Evolutionary conservation across 2,113 vertebrate genomes (phyloP).

Genomic region (Eudyptes chrysolophus): DNA sequence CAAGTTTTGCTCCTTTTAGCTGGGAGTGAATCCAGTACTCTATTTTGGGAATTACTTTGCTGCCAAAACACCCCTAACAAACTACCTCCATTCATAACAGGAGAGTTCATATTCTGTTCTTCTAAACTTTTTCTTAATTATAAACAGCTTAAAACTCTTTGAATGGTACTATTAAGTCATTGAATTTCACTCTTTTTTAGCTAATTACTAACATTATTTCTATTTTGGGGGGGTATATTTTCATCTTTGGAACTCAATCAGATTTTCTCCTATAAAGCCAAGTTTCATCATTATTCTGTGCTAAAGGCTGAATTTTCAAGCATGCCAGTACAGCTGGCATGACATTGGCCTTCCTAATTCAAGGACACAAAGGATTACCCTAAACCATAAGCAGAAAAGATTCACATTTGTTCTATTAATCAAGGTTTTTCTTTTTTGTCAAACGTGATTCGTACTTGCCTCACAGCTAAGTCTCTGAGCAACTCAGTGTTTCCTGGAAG

Average conservation of each 20-base stretch:
- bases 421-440: neutral
- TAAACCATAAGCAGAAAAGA: neutral
- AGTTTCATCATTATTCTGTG: conserved; percentile 55
- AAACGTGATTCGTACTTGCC: neutral
- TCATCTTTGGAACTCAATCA: conserved; percentile 43
- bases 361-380: conserved; percentile 50
- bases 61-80: conserved; percentile 55
- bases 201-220: conserved; percentile 67
- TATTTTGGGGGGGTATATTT: conserved; percentile 52
- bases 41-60: conserved; percentile 51
- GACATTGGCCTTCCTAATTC: conserved; percentile 55
- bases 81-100: conserved; percentile 60
- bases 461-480: neutral
- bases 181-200: conserved; percentile 46
- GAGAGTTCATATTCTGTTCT: conserved; percentile 37
- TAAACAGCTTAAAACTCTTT: conserved; percentile 50
- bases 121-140: conserved; percentile 60
- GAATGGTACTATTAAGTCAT: conserved; percentile 56
- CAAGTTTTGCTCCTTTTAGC: conserved; percentile 57
- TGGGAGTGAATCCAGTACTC: conserved; percentile 50
- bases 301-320: conserved; percentile 40
- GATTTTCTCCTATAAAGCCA: conserved; percentile 41
- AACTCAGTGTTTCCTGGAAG: neutral
- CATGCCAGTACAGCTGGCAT: conserved; percentile 60
- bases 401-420: neutral